Conservation (phyloP, 1,140 invertebrate genomes). For the Cyrtorhinus lividipennis region DNA sequence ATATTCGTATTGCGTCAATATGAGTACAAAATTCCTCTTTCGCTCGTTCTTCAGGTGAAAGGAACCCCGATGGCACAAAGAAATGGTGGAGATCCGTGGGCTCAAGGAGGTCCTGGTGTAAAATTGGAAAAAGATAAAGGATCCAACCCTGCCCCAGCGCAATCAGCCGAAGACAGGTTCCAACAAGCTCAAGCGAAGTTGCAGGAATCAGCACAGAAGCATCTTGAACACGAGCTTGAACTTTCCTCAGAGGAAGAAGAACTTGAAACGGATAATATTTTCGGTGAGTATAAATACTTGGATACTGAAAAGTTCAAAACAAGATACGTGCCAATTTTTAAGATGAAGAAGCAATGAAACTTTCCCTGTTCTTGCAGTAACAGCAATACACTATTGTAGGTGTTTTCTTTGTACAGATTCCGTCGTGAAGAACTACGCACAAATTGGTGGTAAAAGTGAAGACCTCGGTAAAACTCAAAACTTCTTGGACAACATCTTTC, state of each 20-base stretch:
- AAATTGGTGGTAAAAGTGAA: slow-evolving; percentile 29
- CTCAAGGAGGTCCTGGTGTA: neutral
- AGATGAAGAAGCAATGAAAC: too few species aligned
- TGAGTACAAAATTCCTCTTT: too few species aligned
- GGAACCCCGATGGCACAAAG: neutral
- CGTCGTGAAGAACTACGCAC: slow-evolving; percentile 33
- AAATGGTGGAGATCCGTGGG: neutral
- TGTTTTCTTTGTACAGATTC: slow-evolving; percentile 30
- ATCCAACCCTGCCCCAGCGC: neutral
- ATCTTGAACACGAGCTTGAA: slow-evolving; percentile 37
- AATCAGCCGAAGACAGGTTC: slow-evolving; percentile 21
- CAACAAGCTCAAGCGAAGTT: slow-evolving; percentile 40
- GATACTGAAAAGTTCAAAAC: too few species aligned
- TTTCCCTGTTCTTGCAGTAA: too few species aligned
- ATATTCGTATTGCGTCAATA: too few species aligned
- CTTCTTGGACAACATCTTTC: slow-evolving; percentile 56
- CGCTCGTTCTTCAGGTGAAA: too few species aligned
- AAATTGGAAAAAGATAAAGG: neutral
- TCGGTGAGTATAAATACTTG: slow-evolving; percentile 35
- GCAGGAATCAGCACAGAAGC: slow-evolving; percentile 40
- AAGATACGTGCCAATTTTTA: too few species aligned
- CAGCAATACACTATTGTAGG: too few species aligned
- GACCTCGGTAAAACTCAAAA: slow-evolving; percentile 45
- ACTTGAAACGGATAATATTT: slow-evolving; percentile 34
- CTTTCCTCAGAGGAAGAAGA: slow-evolving; percentile 41